Base-by-base conservation (phyloP, 2,113 vertebrate species). In the Typhlomys cinereus region DNA sequence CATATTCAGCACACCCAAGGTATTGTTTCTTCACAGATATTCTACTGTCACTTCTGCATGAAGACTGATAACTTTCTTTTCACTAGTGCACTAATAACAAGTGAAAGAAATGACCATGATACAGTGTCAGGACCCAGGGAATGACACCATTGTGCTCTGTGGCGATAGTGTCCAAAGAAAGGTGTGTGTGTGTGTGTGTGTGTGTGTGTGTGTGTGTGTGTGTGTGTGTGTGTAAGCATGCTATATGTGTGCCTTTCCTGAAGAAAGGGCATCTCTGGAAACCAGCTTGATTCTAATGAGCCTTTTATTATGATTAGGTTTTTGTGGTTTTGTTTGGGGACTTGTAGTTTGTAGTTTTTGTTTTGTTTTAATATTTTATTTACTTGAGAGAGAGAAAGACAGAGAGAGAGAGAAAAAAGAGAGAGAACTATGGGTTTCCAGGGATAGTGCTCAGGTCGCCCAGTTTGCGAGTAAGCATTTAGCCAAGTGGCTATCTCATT, bases 1-100 rank as follows among this genome's bases (percentile, higher is more conserved):
- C n/a, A 18, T 39, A 76, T 66, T 81, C 75, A 92, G 71, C 39
- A 73, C 15, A 62, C 59, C 54, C 67, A 78, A 52, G 46, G 39
- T 88, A 92, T 73, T 86, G 48, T 83, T 91, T 79, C 66, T 54
- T 78, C 12, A 36, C 54, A 69, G 29, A 41, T 75, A n/a, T 34
- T 86, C 86, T 76, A 7, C 31, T 66, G 44, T 1, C 4, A 29
- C 90, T 85, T 75, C 54, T 82, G 21, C 74, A 18, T 46, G 20
- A 57, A 89, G 61, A 83, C 23, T 71, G 70, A 39, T 90, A 80
- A 44, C 64, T 57, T 69, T 95, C 31, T 73, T 80, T 29, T 5
- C 31, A 7, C 86, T 50, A 44, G 41, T 34, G 62, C 64, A 50
- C n/a, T 67, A 52, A 67, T 83, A 76, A 41, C 82, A 93, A 91